Conservation (phyloP, 1,140 invertebrate genomes). For the Ips nitidus region DNA sequence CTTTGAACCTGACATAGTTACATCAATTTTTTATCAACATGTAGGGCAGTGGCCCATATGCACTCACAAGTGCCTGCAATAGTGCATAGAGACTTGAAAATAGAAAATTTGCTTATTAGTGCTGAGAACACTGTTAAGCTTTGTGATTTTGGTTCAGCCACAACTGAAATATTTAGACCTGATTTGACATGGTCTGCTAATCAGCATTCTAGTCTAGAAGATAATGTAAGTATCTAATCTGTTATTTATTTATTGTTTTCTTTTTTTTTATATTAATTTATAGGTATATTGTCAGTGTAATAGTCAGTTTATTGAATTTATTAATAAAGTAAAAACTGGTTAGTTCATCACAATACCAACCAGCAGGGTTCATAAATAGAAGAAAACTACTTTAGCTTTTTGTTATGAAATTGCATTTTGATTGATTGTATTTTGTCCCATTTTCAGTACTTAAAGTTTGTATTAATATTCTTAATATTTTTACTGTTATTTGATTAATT, state of each 20-base stretch:
- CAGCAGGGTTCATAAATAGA: too few relatives aligned
- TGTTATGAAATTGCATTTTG: too few relatives aligned
- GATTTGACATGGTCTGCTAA: conserved; percentile 90
- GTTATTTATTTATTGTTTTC: not conserved
- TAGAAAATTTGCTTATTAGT: conserved; percentile 73
- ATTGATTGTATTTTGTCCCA: too few relatives aligned
- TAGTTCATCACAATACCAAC: too few relatives aligned
- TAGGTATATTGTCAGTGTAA: not conserved
- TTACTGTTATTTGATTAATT: too few relatives aligned
- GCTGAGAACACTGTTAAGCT: conserved; percentile 85
- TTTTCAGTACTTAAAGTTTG: too few relatives aligned
- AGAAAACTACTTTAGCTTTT: too few relatives aligned
- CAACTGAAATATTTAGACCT: conserved; percentile 78
- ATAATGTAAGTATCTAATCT: conserved; percentile 69
- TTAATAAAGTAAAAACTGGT: too few relatives aligned
- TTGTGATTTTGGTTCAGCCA: conserved; percentile 98
- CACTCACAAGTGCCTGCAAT: conserved; percentile 87
- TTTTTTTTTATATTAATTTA: not conserved
- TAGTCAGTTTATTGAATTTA: too few relatives aligned
- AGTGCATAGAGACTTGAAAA: conserved; percentile 90
- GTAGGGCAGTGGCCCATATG: conserved; percentile 89
- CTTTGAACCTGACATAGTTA: conserved; percentile 73
- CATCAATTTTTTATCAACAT: conserved; percentile 91
- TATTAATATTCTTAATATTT: too few relatives aligned
- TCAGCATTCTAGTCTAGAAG: conserved; percentile 89